Evolutionary conservation across 2,797 vertebrate species (phyloP), one percentile per base, ranked within the genome.

Genomic region (Erithacus rubecula): DNA sequence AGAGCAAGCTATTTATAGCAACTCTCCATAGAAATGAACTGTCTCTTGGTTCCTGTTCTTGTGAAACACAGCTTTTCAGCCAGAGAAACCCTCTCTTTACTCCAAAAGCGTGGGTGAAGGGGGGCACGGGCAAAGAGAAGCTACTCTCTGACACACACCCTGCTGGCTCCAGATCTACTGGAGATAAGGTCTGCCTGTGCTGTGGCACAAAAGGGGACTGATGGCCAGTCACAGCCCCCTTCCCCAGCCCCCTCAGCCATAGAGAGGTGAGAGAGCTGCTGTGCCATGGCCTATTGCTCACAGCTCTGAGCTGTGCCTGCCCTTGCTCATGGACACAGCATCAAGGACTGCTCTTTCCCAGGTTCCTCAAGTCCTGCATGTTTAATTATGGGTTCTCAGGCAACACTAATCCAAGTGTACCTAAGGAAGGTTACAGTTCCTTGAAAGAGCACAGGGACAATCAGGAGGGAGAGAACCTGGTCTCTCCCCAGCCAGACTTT

Each of bases 1-100:
- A 97, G 74, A 97, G 72, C 51, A 81, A 92, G 86, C 85, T 97
- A 94, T 95, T 97, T 97, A 96, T 95, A 95, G 95, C 74, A 91
- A 34, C 52, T 72, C 59, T 37, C 67, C 84, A 95, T 22, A 89
- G 91, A 96, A 95, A 96, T 84, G 51, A 88, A 95, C 52, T 65
- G 58, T 64, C 82, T 84, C 60, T 96, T 91, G 76, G 83, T 93
- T 93, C 93, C 69, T 72, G 77, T 92, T 80, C 88, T 95, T 1
- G 4, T 96, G 77, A 94, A 96, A 96, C 0, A 20, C 63, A 67
- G 93, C 94, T 90, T 96, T 89, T 36, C 76, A 95, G 87, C 46
- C 24, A 55, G 65, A 96, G 85, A 91, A 95, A 89, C 41, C 58
- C 51, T 87, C 89, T 93, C 49, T 83, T 87, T 76, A 87, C 72